A percentile compares a stretch with the other conserved stretches of the same genome.
Conservation (phyloP, 2,797 vertebrate genomes). For the Huso huso region DNA sequence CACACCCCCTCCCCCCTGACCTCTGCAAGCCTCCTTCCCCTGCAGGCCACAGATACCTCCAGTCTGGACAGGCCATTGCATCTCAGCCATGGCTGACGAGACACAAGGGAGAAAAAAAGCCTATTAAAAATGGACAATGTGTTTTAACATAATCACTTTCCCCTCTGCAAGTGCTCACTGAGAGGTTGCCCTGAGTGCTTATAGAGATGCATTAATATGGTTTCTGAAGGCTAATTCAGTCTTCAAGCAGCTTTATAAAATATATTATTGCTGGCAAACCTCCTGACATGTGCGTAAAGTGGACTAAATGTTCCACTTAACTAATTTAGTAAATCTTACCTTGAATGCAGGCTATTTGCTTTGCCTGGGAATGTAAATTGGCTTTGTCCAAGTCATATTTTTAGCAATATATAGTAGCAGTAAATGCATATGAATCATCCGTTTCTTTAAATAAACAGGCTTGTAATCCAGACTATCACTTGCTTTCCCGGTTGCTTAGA, state of each 20-base stretch:
- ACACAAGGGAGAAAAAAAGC: slow-evolving; percentile 31
- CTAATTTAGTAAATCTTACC: no score
- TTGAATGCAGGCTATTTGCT: no score
- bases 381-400: no score
- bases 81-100: slow-evolving; percentile 29
- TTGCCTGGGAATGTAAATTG: no score
- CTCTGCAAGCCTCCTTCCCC: slow-evolving; percentile 33
- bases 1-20: slow-evolving; percentile 29
- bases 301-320: no score
- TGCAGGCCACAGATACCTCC: slow-evolving; percentile 35
- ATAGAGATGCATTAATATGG: slow-evolving; percentile 39
- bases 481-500: no score
- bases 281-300: no score
- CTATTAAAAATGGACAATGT: slow-evolving; percentile 42
- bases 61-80: slow-evolving; percentile 15
- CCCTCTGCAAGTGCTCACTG: slow-evolving; percentile 23
- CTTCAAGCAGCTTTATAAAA: neutral
- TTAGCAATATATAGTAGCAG: no score
- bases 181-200: slow-evolving; percentile 41
- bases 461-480: no score
- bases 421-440: no score
- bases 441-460: no score
- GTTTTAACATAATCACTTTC: slow-evolving; percentile 40
- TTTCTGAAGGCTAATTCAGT: slow-evolving; percentile 5
- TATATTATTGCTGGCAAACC: no score